A percentile compares a stretch with the other conserved stretches of the same genome.
These are phyloP conservation scores for Notoglanidium macrostoma DNA, from an alignment of 2,797 vertebrate species.

Conservation along the genomic window DNA sequence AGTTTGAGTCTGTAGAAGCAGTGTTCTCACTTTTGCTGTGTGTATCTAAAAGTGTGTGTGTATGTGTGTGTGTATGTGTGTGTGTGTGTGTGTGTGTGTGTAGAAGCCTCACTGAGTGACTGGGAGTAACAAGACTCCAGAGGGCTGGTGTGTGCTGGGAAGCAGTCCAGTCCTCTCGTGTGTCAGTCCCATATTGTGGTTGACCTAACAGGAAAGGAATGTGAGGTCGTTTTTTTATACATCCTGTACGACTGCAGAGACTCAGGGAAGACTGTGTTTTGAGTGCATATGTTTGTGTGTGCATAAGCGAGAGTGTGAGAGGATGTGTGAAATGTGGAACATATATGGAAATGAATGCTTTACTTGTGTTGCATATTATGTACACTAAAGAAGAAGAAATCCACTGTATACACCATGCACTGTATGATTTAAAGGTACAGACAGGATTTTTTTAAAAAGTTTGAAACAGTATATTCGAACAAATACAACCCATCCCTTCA, in stretches of 20 bases:
- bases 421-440: not conserved
- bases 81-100: conserved; percentile 32
- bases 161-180: conserved; percentile 58
- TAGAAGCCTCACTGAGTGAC: conserved; percentile 48
- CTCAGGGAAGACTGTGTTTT: conserved; percentile 66
- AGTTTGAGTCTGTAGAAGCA: conserved; percentile 31
- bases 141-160: conserved; percentile 67
- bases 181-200: conserved; percentile 73
- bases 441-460: not conserved
- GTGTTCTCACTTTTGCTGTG: conserved; percentile 8
- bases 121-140: conserved; percentile 55
- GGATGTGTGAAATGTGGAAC: conserved; percentile 39
- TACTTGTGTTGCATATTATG: conserved; percentile 25
- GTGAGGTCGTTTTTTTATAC: conserved; percentile 73
- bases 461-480: not conserved
- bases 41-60: conserved; percentile 11
- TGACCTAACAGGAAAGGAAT: conserved; percentile 81
- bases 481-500: not conserved
- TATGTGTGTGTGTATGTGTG: conserved; percentile 11
- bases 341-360: conserved; percentile 37
- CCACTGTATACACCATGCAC: not conserved
- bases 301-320: conserved; percentile 36
- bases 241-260: conserved; percentile 70
- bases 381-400: conserved; percentile 18
- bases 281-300: conserved; percentile 44